A percentile compares a stretch with the other conserved stretches of the same genome.
These are phyloP conservation scores for Daboia siamensis DNA, from an alignment of 2,113 vertebrate genomes.

Conservation along the genomic window DNA sequence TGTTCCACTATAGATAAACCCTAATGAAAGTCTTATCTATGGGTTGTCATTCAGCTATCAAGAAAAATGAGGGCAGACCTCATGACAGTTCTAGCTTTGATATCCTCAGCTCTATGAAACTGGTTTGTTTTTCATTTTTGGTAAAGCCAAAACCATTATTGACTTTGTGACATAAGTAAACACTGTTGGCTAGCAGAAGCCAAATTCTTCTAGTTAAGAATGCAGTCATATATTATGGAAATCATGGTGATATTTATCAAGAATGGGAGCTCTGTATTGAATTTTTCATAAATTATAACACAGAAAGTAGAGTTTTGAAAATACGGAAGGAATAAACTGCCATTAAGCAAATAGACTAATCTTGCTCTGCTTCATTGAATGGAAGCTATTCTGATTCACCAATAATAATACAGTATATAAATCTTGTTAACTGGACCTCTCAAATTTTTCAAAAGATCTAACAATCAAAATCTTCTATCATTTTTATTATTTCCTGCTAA, in stretches of 20 bases:
- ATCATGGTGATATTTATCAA: not conserved
- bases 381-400: not conserved
- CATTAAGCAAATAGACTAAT: not conserved
- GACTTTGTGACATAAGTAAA: not conserved
- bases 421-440: not conserved
- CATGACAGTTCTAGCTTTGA: not conserved
- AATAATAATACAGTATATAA: fast-evolving
- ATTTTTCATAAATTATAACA: not conserved
- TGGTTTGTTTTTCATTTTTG: not conserved
- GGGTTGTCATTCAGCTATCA: not conserved
- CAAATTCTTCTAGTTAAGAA: not conserved
- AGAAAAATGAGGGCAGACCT: not conserved
- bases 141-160: not conserved
- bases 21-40: not conserved
- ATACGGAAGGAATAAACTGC: not conserved
- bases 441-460: not conserved
- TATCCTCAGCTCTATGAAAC: not conserved
- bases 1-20: not conserved
- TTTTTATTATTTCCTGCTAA: not conserved
- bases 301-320: not conserved
- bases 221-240: not conserved
- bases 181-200: not conserved
- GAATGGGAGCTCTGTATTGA: not conserved
- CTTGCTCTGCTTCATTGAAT: not conserved
- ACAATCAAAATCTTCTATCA: not conserved